phyloP scores from a whole-genome alignment of 2,888 invertebrate species.

The Conistra vaccinii region DNA sequence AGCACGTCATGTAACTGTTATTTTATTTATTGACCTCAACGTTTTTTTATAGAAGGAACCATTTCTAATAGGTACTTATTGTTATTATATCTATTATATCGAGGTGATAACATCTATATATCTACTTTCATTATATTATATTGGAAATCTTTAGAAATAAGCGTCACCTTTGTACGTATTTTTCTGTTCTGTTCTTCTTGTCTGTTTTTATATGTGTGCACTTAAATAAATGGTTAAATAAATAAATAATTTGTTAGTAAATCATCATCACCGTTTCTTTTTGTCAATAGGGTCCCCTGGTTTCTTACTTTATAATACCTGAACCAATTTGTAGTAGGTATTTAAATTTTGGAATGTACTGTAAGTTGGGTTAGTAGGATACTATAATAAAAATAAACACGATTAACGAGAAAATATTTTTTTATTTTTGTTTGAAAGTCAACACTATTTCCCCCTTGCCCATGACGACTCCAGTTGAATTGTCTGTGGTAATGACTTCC shows the following conservation, averaged over 20 bases:
- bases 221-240: no score
- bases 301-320: no score
- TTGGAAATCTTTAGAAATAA: neutral
- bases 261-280: no score
- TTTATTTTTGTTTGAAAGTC: constrained; percentile 34
- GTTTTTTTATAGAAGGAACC: neutral
- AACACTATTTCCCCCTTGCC: constrained; percentile 16
- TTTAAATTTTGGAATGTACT: neutral
- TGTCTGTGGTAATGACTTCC: constrained; percentile 11
- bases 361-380: neutral
- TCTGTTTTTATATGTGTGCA: neutral
- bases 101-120: no score
- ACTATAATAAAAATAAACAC: neutral
- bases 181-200: neutral
- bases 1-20: neutral
- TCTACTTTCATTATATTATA: no score
- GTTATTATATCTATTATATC: neutral
- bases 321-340: neutral
- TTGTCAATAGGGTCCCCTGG: no score
- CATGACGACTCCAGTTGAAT: constrained; percentile 15
- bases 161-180: neutral
- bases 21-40: constrained; percentile 1
- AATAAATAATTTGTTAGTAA: no score
- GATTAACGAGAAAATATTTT: no score
- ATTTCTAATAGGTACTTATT: neutral